Conservation (phyloP, 2,797 vertebrate genomes). For the Ammospiza maritima region DNA sequence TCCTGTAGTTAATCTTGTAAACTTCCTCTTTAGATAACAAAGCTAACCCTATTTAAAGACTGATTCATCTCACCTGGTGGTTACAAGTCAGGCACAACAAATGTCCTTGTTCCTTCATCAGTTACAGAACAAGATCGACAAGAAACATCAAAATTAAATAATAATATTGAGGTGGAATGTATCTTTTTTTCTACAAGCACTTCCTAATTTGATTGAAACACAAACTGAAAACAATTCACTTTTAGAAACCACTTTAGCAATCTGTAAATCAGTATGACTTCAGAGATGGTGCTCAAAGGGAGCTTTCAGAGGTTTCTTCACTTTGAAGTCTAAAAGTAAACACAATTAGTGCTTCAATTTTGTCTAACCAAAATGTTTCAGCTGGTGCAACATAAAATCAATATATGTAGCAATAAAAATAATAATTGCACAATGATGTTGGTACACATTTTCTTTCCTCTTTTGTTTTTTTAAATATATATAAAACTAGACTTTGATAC, state of each 20-base stretch:
- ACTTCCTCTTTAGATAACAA: background rate
- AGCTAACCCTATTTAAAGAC: background rate
- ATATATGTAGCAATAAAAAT: background rate
- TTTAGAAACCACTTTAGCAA: background rate
- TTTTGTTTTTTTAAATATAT: background rate
- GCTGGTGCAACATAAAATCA: background rate
- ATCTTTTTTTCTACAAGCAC: background rate
- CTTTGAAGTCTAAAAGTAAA: background rate
- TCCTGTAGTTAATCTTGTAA: background rate
- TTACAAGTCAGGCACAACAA: background rate
- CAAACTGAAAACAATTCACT: background rate
- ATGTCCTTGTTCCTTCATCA: background rate
- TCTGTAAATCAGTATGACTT: background rate
- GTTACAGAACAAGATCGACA: background rate
- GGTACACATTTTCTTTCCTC: accelerated
- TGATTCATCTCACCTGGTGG: background rate
- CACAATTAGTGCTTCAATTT: background rate
- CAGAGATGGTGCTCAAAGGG: background rate
- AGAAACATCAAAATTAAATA: background rate
- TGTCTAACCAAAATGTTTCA: background rate
- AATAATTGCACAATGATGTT: background rate
- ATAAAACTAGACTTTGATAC: background rate
- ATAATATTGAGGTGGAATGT: background rate
- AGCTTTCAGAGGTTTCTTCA: background rate
- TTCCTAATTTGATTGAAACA: background rate